Conservation (phyloP, 2,797 vertebrate genomes). For the Gobionotothen gibberifrons region DNA sequence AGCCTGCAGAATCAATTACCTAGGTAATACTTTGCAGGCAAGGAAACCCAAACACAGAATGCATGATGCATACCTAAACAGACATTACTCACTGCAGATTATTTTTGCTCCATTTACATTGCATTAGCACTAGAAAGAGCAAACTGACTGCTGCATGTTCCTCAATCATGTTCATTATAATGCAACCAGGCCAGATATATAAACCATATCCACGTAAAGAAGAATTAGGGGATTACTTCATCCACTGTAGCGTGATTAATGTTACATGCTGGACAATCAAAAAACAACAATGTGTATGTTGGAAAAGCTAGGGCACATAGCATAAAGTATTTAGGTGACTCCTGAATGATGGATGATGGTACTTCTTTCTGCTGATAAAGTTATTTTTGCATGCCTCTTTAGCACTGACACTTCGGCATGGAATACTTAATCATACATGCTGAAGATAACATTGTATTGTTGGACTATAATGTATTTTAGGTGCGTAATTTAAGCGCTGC, state of each 20-base stretch:
- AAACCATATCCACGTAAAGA: conserved; percentile 56
- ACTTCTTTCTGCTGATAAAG: conserved; percentile 45
- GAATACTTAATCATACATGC: conserved; percentile 41
- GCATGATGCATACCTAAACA: conserved; percentile 84
- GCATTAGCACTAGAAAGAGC: conserved; percentile 76
- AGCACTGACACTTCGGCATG: conserved; percentile 28
- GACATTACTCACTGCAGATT: conserved; percentile 82
- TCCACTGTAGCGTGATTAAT: conserved; percentile 51
- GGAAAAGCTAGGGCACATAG: conserved; percentile 19
- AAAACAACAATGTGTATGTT: conserved; percentile 16
- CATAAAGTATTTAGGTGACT: conserved; percentile 43
- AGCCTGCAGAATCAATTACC: conserved; percentile 85
- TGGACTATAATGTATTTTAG: conserved; percentile 24
- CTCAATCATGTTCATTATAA: conserved; percentile 81
- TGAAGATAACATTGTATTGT: conserved; percentile 45
- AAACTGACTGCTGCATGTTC: conserved; percentile 72
- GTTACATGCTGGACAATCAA: conserved; percentile 40
- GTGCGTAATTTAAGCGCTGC: background rate
- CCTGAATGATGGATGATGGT: conserved; percentile 61
- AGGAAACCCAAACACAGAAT: conserved; percentile 77
- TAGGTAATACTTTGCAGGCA: conserved; percentile 83
- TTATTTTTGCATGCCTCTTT: conserved; percentile 44
- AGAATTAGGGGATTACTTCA: conserved; percentile 36
- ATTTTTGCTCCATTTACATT: conserved; percentile 84
- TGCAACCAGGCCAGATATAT: conserved; percentile 75